These are phyloP conservation scores for Cervus canadensis DNA, from an alignment of 2,113 vertebrate species.

Conservation along the genomic window DNA sequence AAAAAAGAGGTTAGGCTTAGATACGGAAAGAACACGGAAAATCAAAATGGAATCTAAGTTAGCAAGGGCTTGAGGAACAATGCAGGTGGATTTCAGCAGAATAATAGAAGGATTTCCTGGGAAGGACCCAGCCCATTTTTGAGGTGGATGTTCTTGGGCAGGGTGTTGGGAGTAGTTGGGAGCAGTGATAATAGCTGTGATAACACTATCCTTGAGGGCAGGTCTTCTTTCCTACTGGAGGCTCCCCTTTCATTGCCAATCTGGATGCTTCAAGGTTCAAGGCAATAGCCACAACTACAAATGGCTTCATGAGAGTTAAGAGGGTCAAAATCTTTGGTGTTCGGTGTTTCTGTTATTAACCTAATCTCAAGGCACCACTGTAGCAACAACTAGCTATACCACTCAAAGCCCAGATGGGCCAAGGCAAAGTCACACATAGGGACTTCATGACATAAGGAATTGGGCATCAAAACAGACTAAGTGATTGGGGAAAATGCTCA, in stretches of 20 bases:
- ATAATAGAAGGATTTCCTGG: not conserved
- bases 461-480: not conserved
- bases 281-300: not conserved
- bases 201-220: not conserved
- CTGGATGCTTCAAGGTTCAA: not conserved
- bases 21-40: not conserved
- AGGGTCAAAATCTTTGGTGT: not conserved
- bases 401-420: not conserved
- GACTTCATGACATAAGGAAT: not conserved
- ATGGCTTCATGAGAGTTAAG: not conserved
- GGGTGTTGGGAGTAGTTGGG: rapidly evolving
- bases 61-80: not conserved
- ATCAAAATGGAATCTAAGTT: not conserved
- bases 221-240: not conserved
- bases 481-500: not conserved
- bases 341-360: not conserved
- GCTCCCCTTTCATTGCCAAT: not conserved
- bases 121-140: not conserved
- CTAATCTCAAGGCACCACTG: not conserved
- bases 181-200: not conserved
- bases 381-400: not conserved
- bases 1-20: not conserved
- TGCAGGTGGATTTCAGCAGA: not conserved
- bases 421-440: not conserved
- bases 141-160: not conserved